phyloP scores from a whole-genome alignment of 2,797 vertebrate genomes.

The Acanthornis magna region DNA sequence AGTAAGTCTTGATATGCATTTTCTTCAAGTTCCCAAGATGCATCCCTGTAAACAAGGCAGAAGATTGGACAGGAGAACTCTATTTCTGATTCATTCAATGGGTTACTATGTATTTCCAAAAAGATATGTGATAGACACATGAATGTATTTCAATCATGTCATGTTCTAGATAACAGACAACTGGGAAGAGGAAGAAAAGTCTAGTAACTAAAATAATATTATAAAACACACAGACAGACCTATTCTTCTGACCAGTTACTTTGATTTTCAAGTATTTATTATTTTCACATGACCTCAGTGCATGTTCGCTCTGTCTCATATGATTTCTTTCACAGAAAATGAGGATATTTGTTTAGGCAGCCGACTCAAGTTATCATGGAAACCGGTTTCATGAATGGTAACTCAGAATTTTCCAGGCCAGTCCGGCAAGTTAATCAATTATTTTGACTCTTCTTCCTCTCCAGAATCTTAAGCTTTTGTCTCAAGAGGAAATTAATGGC shows the following conservation, averaged over 20 bases:
- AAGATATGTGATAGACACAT: background rate
- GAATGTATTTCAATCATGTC: background rate
- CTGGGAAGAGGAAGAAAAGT: background rate
- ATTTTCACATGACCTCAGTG: background rate
- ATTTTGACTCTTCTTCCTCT: background rate
- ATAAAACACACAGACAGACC: background rate
- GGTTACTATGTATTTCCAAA: background rate
- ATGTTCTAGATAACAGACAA: background rate
- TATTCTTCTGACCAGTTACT: background rate
- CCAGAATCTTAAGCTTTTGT: background rate
- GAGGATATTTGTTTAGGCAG: background rate
- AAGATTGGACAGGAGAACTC: background rate
- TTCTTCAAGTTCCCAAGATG: constrained; percentile 95
- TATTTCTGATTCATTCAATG: background rate
- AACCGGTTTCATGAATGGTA: background rate
- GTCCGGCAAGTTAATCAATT: background rate
- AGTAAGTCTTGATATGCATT: constrained; percentile 92
- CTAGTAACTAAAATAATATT: background rate
- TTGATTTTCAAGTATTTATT: background rate
- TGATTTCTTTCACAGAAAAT: background rate
- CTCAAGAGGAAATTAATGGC: background rate
- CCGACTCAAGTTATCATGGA: background rate
- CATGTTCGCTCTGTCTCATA: background rate
- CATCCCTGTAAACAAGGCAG: constrained; percentile 82
- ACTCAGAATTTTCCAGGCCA: background rate